Evolutionary conservation across 2,113 vertebrate genomes (phyloP).

Genomic region (Aptenodytes patagonicus): DNA sequence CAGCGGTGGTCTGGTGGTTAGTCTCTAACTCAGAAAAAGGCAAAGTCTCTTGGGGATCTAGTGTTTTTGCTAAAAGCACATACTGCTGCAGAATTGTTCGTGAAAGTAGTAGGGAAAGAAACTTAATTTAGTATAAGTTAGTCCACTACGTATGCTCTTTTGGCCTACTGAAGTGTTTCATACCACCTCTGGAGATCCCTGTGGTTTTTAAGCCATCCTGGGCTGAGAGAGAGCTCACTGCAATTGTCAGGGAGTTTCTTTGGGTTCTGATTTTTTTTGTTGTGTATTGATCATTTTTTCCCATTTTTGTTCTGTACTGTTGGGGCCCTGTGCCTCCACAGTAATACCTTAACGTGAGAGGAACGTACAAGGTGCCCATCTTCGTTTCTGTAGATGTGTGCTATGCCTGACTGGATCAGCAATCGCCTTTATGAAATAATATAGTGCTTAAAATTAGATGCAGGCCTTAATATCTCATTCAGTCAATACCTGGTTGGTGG

Average conservation of each 20-base stretch:
- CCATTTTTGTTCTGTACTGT: too few species aligned
- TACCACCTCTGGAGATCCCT: neutral
- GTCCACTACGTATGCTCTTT: accelerated
- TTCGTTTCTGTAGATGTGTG: neutral
- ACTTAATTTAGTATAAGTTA: neutral
- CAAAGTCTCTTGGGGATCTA: neutral
- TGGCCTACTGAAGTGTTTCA: neutral
- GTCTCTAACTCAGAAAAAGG: neutral
- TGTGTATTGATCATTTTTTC: neutral
- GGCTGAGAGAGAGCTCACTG: neutral
- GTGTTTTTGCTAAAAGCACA: neutral
- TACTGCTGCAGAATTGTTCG: neutral
- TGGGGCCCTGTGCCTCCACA: neutral
- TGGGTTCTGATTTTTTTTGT: neutral
- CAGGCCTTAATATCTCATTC: neutral
- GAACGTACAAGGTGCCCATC: accelerated
- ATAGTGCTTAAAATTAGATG: neutral
- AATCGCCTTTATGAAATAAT: neutral
- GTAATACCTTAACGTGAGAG: neutral
- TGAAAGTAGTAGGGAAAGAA: neutral
- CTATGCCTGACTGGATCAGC: neutral
- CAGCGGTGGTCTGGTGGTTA: neutral
- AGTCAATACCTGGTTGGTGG: neutral
- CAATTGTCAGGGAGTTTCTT: neutral
- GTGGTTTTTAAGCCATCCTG: neutral